Conservation (phyloP, 2,888 invertebrate genomes). For the Ornithoptera priamus region DNA sequence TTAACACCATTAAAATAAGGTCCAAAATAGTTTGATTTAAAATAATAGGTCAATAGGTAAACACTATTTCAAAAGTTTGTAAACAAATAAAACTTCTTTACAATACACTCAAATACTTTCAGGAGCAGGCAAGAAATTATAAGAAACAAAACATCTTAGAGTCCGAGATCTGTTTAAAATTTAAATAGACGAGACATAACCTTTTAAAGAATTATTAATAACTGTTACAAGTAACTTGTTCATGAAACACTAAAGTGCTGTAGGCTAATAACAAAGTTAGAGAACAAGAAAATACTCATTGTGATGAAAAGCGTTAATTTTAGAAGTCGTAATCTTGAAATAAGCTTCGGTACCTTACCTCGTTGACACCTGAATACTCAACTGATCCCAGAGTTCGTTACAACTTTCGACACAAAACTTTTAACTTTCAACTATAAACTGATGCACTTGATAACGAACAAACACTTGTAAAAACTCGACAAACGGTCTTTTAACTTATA, state of each 20-base stretch:
- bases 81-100: constrained; percentile 43
- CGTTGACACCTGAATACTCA: constrained; percentile 79
- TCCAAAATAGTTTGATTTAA: constrained; percentile 32
- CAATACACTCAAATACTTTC: constrained; percentile 21
- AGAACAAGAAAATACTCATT: constrained; percentile 41
- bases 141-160: constrained; percentile 25
- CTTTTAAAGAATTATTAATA: constrained; percentile 43
- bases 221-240: constrained; percentile 30
- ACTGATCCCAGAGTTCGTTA: constrained; percentile 76
- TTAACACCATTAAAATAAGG: constrained; percentile 20
- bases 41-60: constrained; percentile 44
- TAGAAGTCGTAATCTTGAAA: constrained; percentile 62
- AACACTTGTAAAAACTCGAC: constrained; percentile 59
- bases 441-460: constrained; percentile 49
- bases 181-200: constrained; percentile 63
- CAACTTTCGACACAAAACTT: constrained; percentile 73
- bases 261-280: constrained; percentile 40
- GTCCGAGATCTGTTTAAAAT: constrained; percentile 41
- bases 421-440: constrained; percentile 59
- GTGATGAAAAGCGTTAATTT: constrained; percentile 54
- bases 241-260: constrained; percentile 24
- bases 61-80: constrained; percentile 46
- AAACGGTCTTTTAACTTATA: constrained; percentile 62
- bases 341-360: constrained; percentile 76
- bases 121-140: constrained; percentile 27